These are phyloP conservation scores for Xiphorhynchus erythropygius DNA, from an alignment of 2,797 vertebrate species.

Conservation along the genomic window DNA sequence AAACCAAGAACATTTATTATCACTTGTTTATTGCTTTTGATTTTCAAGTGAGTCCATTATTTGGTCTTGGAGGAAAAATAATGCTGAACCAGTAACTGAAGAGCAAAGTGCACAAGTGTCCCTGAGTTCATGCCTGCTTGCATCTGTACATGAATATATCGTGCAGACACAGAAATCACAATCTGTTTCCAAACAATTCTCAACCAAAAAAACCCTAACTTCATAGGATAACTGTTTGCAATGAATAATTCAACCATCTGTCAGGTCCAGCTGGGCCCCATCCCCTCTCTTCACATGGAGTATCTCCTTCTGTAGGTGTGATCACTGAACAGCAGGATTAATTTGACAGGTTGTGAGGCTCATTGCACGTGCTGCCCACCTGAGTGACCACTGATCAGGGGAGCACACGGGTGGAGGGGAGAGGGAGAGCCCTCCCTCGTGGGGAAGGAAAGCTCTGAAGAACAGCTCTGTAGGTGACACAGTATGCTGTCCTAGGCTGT, in stretches of 20 bases:
- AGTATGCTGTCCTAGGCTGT: background rate
- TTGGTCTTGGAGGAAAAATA: background rate
- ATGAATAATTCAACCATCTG: slow-evolving; percentile 56
- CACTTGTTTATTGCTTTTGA: background rate
- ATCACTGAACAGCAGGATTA: background rate
- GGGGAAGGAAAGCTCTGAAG: background rate
- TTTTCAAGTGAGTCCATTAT: background rate
- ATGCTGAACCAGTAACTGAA: background rate
- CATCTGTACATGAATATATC: background rate
- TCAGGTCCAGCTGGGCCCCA: slow-evolving; percentile 18
- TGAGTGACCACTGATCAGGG: fast-evolving
- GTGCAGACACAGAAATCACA: background rate
- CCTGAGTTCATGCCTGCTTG: background rate
- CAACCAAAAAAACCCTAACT: background rate
- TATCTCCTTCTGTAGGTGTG: background rate
- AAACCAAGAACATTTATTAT: background rate
- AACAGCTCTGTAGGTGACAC: background rate
- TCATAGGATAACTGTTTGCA: background rate
- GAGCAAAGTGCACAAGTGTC: background rate
- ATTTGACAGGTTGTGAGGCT: background rate
- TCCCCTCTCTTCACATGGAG: background rate
- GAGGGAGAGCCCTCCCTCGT: fast-evolving
- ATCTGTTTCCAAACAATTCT: slow-evolving; percentile 15
- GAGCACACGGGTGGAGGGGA: background rate
- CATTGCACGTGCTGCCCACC: background rate